Evolutionary conservation across 2,113 vertebrate genomes (phyloP), one percentile per base, ranked within the genome.

Genomic region (Cavia porcellus): DNA sequence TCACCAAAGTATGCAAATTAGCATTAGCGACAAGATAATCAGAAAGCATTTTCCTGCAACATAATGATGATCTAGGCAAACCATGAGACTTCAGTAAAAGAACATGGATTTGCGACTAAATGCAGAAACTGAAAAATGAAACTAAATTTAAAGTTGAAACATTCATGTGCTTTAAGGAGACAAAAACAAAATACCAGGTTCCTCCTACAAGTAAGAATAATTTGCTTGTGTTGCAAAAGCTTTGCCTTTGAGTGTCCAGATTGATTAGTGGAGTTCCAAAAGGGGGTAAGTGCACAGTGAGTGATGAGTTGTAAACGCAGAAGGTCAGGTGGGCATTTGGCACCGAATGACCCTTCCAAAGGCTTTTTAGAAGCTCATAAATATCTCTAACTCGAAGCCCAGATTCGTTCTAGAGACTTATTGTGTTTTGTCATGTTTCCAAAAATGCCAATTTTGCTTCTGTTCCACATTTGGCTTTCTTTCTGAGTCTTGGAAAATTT

Each of bases 381-480:
- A 75, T 42, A 28, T 61, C 59, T 86, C 24, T 6, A 64, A 47
- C 52, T 89, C 66, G 25, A 88, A 59, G 59, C 35, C 70, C 35
- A 93, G n/a, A 25, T 61, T 85, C 52, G 19, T 94, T 94, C 35
- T 55, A 82, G 85, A 45, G 20, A 57, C 35, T 87, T 94, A 61
- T 2, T 75, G 8, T 45, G 30, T 52, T 85, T 80, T 95, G 22
- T 94, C 68, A 59, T 61, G 62, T 92, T 94, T 61, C 83, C 80
- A 85, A 89, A 87, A 75, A 80, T 70, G 25, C 25, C 81, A 17
- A 2, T 90, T 97, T 93, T 92, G 32, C 25, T 86, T 91, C 8
- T 28, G 2, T 45, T 75, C 32, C 68, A 86, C 17, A 68, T 85
- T 92, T 90, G 83, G 25, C 19, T 86, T 91, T 75, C 62, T 55